Evolutionary conservation across 64 coral and sea anemone species (phyloP).

Genomic region (Trachythela sp.): DNA sequence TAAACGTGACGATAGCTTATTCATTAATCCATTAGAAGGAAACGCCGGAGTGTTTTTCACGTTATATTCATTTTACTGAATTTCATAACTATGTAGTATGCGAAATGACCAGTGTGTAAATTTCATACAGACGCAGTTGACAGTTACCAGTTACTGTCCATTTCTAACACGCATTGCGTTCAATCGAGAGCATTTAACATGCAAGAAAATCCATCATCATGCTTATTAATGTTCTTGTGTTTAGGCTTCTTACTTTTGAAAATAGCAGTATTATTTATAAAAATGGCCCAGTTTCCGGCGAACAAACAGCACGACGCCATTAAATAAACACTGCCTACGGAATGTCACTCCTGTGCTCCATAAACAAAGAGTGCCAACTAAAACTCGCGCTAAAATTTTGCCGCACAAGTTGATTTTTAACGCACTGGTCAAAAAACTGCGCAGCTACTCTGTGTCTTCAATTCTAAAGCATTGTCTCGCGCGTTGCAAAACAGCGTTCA

Average conservation of each 20-base stretch:
- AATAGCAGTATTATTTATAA: slow-evolving; percentile 20
- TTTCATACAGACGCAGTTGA: too few species aligned
- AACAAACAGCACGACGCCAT: slow-evolving; percentile 22
- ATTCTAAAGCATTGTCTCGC: neutral
- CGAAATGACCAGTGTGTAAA: too few species aligned
- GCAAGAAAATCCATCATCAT: neutral
- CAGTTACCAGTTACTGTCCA: too few species aligned
- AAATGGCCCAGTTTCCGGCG: slow-evolving; percentile 13
- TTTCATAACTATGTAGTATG: too few species aligned
- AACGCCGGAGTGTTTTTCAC: too few species aligned
- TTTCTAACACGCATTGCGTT: too few species aligned
- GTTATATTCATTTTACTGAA: too few species aligned
- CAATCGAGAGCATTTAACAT: neutral
- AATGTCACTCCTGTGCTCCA: neutral
- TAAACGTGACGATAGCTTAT: too few species aligned
- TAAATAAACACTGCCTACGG: slow-evolving; percentile 17
- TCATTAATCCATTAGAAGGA: too few species aligned
- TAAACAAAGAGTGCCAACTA: neutral
- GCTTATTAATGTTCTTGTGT: neutral
- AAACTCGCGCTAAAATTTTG: neutral
- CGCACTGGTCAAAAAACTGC: neutral
- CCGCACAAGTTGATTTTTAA: neutral
- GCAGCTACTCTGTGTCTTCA: neutral
- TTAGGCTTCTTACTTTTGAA: slow-evolving; percentile 24
- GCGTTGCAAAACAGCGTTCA: neutral